phyloP scores from a whole-genome alignment of 2,113 vertebrate species.

The Aptenodytes forsteri region DNA sequence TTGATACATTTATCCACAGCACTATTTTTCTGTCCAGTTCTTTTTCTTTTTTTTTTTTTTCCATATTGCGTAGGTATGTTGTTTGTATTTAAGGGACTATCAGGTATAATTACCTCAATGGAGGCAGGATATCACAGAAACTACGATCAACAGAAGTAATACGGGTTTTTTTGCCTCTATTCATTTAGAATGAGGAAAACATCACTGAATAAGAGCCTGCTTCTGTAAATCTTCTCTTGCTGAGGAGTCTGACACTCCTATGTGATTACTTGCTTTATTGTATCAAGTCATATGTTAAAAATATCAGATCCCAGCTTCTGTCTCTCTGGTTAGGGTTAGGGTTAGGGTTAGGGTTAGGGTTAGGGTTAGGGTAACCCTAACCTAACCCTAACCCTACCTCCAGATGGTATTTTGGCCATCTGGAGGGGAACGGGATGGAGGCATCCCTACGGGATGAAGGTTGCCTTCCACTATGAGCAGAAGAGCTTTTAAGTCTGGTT shows the following conservation, averaged over 20 bases:
- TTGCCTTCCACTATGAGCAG: background rate
- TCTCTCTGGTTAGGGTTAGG: background rate
- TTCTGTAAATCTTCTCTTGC: background rate
- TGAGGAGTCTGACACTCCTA: background rate
- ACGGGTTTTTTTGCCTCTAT: background rate
- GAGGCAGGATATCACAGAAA: background rate
- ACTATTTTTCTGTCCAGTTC: background rate
- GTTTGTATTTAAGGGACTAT: background rate
- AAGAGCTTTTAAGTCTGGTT: background rate
- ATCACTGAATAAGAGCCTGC: background rate
- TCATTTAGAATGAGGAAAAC: background rate
- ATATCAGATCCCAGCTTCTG: background rate
- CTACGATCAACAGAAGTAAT: background rate
- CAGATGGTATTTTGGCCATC: background rate
- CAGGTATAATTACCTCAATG: background rate
- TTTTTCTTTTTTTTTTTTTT: background rate
- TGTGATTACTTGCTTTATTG: background rate
- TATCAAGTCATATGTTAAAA: background rate
- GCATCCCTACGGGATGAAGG: background rate
- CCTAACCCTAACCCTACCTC: no score
- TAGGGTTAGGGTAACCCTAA: no score
- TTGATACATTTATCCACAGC: background rate
- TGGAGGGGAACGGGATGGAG: background rate
- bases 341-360: no score
- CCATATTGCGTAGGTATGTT: background rate